These are phyloP conservation scores for Paralinhomoeus sp. DNA, from an alignment of 2,888 invertebrate species.

Conservation along the genomic window DNA sequence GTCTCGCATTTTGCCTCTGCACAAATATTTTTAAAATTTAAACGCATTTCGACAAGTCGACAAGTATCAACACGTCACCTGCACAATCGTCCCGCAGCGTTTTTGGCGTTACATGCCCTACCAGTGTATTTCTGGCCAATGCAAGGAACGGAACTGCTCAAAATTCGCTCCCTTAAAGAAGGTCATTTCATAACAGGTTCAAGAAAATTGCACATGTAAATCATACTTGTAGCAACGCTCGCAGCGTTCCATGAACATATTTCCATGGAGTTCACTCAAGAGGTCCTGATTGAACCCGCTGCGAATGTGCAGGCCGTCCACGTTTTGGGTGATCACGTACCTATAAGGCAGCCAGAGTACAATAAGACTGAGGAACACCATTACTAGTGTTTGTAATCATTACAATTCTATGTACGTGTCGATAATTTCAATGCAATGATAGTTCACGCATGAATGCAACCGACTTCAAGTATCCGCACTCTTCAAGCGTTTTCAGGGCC, in stretches of 20 bases:
- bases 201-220: no score
- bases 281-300: conserved; percentile 58
- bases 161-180: conserved; percentile 24
- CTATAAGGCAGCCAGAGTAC: no score
- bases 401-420: no score
- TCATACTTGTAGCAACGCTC: conserved; percentile 48
- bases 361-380: no score
- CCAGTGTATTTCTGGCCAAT: conserved; percentile 53
- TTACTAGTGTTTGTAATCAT: no score
- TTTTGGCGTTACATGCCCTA: conserved; percentile 41
- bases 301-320: conserved; percentile 81
- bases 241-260: conserved; percentile 89
- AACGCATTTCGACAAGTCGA: no score
- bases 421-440: no score
- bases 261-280: conserved; percentile 82
- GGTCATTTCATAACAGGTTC: no score
- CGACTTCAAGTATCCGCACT: conserved; percentile 29
- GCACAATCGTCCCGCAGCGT: conserved; percentile 17
- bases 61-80: neutral
- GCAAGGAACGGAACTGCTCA: conserved; percentile 37
- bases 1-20: conserved; percentile 60
- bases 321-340: conserved; percentile 82
- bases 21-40: conserved; percentile 4
- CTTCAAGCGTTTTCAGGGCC: conserved; percentile 58
- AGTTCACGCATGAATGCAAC: neutral